Percentiles rank a stretch among this genome's conserved stretches.
phyloP scores from a whole-genome alignment of 23 tunicate species.

The Phallusia fumigata region DNA sequence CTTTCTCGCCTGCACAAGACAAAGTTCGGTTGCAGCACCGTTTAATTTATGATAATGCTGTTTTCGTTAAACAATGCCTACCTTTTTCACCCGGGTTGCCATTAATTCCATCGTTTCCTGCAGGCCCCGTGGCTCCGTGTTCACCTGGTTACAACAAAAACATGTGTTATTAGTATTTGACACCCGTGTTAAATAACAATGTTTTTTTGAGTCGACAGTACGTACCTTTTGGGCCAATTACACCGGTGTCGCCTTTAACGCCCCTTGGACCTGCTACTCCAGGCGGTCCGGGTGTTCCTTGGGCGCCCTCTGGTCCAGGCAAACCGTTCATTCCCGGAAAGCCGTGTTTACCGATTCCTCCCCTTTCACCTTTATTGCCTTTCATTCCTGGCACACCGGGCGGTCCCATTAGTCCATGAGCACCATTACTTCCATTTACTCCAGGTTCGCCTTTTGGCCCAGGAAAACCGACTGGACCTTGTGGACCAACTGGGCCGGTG shows the following conservation, averaged over 20 bases:
- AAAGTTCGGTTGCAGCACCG: not conserved
- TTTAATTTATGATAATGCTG: not conserved
- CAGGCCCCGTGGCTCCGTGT: not conserved
- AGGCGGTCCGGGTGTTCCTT: not conserved
- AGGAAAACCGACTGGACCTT: slow-evolving; percentile 42
- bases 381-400: slow-evolving; percentile 31
- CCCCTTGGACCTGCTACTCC: slow-evolving; percentile 26
- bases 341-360: slow-evolving; percentile 12
- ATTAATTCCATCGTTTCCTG: slow-evolving; percentile 15
- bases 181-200: not conserved
- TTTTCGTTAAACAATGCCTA: not conserved
- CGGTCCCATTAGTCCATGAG: slow-evolving; percentile 29
- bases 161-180: not conserved
- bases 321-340: slow-evolving; percentile 43
- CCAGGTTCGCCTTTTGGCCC: slow-evolving; percentile 42
- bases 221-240: slow-evolving; percentile 8
- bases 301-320: slow-evolving; percentile 12
- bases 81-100: slow-evolving; percentile 19
- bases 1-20: slow-evolving; percentile 17
- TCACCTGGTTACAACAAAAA: not conserved
- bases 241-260: slow-evolving; percentile 15
- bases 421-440: slow-evolving; percentile 27
- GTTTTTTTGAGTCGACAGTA: no score
- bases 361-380: slow-evolving; percentile 50
- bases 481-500: slow-evolving; percentile 18